Evolutionary conservation across 2,113 vertebrate genomes (phyloP).

Genomic region (Grus americana): DNA sequence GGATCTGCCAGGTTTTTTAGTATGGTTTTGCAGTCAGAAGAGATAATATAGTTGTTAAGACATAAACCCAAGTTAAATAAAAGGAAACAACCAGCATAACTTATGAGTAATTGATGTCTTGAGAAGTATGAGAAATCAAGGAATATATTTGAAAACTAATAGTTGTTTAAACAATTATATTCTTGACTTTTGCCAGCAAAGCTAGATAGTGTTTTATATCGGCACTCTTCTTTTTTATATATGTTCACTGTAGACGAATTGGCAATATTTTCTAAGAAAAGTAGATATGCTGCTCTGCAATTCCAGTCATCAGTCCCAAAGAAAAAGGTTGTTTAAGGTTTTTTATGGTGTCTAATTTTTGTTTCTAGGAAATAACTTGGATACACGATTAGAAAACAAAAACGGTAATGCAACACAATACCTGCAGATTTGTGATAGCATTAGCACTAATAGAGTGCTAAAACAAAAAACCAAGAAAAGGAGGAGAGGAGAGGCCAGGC

Average conservation of each 20-base stretch:
- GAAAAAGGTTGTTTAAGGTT: conserved; percentile 49
- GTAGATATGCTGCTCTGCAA: conserved; percentile 41
- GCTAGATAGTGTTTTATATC: not conserved
- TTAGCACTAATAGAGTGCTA: conserved; percentile 86
- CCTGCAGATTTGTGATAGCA: conserved; percentile 92
- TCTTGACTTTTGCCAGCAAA: not conserved
- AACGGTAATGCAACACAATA: conserved; percentile 88
- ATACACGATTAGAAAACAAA: conserved; percentile 88
- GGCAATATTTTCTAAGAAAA: not conserved
- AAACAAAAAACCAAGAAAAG: conserved; percentile 95
- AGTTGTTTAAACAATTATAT: not conserved
- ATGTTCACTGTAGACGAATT: not conserved
- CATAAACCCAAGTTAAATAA: not conserved
- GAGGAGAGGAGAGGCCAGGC: conserved; percentile 91
- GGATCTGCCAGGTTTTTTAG: not conserved
- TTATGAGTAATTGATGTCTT: not conserved
- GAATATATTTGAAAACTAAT: not conserved
- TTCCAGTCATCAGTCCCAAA: conserved; percentile 45
- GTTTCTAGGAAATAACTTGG: conserved; percentile 87
- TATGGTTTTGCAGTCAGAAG: not conserved
- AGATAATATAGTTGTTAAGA: not conserved
- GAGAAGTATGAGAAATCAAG: not conserved
- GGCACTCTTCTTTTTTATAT: not conserved
- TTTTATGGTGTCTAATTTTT: conserved; percentile 67
- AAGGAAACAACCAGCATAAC: not conserved